These are phyloP conservation scores for Drosophila lini DNA, from an alignment of 1,140 invertebrate genomes.

Conservation along the genomic window DNA sequence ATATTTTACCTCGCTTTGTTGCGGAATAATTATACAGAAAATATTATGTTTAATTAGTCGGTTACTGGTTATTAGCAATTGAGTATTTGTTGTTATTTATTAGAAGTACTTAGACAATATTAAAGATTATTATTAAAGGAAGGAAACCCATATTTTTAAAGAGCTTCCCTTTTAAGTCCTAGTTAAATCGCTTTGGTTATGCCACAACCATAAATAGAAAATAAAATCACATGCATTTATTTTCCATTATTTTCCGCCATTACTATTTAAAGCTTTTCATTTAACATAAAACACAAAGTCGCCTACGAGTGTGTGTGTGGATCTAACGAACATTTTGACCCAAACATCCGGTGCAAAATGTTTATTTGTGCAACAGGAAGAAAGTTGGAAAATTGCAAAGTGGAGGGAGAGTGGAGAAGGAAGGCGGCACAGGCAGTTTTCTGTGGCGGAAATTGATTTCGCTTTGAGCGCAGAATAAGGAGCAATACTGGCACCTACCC, in stretches of 20 bases:
- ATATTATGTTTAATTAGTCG: conserved; percentile 1
- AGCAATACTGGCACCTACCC: conserved; percentile 54
- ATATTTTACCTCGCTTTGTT: not conserved
- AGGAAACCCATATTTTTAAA: too few species aligned
- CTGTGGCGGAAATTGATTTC: conserved; percentile 76
- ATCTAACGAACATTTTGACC: conserved; percentile 64
- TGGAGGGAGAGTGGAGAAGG: not conserved
- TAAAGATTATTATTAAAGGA: not conserved
- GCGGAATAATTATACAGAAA: conserved; percentile 6
- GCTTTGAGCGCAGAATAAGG: conserved; percentile 64
- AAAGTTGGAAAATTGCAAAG: conserved; percentile 49
- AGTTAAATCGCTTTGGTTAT: not conserved
- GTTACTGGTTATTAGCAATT: not conserved
- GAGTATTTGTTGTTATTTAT: not conserved
- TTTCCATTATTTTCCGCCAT: conserved; percentile 8
- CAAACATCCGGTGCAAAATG: conserved; percentile 78
- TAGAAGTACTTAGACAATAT: not conserved
- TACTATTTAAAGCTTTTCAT: conserved; percentile 21
- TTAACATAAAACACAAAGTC: conserved; percentile 13
- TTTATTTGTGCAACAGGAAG: conserved; percentile 81
- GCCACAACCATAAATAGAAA: not conserved
- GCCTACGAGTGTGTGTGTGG: not conserved
- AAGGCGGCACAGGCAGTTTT: conserved; percentile 46
- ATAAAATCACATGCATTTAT: conserved; percentile 9
- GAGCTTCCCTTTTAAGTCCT: too few species aligned